Base-by-base conservation (phyloP, 2,113 vertebrate species). In the Phodopus roborovskii region DNA sequence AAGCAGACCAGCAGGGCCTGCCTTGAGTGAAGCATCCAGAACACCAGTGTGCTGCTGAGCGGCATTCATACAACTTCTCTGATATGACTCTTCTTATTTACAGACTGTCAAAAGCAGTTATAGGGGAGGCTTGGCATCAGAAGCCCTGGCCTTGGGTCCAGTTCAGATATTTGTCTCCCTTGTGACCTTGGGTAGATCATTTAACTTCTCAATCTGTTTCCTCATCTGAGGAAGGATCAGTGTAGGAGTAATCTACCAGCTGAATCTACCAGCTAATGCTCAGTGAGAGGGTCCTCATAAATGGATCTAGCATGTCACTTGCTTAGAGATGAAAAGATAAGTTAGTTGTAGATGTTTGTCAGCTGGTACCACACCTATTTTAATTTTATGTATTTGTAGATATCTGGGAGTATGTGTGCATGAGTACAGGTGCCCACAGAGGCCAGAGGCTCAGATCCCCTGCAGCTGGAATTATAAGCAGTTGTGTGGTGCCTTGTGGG, bases 61-160 rank as follows among this genome's bases (percentile, higher is more conserved):
- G 8, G 17, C 56, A 45, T 68, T 75, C 45, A 66, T 7, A 24
- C 24, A 30, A n/a, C 73, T 78, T 64, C 64, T 56, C 53, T 75
- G 53, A 68, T 45, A 50, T 81, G n/a, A 68, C 33, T 24, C n/a
- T 60, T 22, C 16, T 11, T 83, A 42, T 12, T 53, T 53, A 19
- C 0, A 15, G 82, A 39, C 62, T 88, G 0, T n/a, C 42, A 50
- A 33, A 91, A 39, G 60, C 56, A 58, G 62, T 45, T 39, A 20
- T 56, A 78, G 45, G 83, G 53, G 64, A 83, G 64, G 73, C 64
- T n/a, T 56, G 17, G 56, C 36, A 71, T 90, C 62, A 48, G 85
- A 88, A 95, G 74, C 22, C 68, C 60, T 75, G 95, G 64, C 39
- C 39, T 88, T 68, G 24, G 48, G 82, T 88, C 68, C 56, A 10